Conservation (phyloP, 2,113 vertebrate genomes). For the Neogale vison region DNA sequence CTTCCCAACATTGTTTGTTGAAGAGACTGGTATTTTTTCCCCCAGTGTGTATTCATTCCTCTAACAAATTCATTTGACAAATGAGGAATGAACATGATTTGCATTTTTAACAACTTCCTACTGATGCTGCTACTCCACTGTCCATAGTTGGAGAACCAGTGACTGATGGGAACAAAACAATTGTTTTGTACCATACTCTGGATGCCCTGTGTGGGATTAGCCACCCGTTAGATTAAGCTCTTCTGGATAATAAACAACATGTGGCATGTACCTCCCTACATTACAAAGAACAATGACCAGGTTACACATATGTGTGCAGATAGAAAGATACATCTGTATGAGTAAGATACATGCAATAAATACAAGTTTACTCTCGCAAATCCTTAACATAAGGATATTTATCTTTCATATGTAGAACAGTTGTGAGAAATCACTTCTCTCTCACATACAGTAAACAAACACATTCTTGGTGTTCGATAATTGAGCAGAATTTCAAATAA, state of each 20-base stretch:
- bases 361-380: neutral
- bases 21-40: neutral
- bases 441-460: neutral
- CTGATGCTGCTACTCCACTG: neutral
- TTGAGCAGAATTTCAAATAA: conserved; percentile 48
- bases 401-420: neutral
- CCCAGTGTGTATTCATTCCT: neutral
- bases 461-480: conserved; percentile 42
- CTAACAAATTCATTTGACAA: neutral
- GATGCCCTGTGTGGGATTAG: neutral
- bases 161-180: neutral
- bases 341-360: neutral
- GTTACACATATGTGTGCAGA: neutral
- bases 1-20: neutral
- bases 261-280: neutral
- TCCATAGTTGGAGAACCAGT: neutral
- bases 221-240: neutral
- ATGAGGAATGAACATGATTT: neutral
- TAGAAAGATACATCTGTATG: neutral
- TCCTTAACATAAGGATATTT: neutral
- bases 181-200: neutral
- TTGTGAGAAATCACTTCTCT: conserved; percentile 3
- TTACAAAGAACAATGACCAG: neutral
- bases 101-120: neutral
- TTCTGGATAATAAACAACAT: neutral